Conservation (phyloP, 2,113 vertebrate genomes). For the Peromyscus maniculatus region DNA sequence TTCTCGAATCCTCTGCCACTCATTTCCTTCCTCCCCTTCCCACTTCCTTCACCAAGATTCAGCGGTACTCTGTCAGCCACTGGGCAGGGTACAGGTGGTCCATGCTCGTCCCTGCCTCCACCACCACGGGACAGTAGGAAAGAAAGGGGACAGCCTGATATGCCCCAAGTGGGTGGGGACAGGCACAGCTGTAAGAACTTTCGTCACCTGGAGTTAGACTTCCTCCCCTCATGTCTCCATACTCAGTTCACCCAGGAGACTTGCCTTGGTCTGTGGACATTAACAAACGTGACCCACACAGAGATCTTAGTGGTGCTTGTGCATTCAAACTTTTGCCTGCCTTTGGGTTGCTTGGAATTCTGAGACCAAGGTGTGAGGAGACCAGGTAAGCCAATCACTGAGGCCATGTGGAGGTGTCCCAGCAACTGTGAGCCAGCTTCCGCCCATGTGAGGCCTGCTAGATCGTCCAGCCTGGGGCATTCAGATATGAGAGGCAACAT, state of each 20-base stretch:
- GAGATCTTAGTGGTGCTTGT: background rate
- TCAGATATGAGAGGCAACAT: rapidly evolving
- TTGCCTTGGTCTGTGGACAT: background rate
- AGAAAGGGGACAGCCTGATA: too few relatives aligned
- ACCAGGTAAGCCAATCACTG: background rate
- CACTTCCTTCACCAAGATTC: background rate
- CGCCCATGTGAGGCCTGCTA: rapidly evolving
- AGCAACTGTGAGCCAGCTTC: background rate
- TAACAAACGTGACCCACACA: background rate
- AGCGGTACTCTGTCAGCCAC: background rate
- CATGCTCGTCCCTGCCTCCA: background rate
- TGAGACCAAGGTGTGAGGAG: background rate
- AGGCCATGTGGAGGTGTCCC: background rate
- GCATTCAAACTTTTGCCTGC: background rate
- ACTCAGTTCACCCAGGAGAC: background rate
- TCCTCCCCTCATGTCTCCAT: background rate
- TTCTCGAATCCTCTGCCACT: too few relatives aligned
- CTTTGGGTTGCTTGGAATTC: background rate
- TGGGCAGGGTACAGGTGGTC: background rate
- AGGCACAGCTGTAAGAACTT: rapidly evolving
- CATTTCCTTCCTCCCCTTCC: too few relatives aligned
- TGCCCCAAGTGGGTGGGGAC: background rate
- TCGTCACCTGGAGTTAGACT: background rate
- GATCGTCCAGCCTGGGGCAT: background rate
- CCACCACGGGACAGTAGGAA: background rate